A percentile compares a stretch with the other conserved stretches of the same genome.
These are phyloP conservation scores for Tauraco erythrolophus DNA, from an alignment of 2,113 vertebrate genomes.

Conservation along the genomic window DNA sequence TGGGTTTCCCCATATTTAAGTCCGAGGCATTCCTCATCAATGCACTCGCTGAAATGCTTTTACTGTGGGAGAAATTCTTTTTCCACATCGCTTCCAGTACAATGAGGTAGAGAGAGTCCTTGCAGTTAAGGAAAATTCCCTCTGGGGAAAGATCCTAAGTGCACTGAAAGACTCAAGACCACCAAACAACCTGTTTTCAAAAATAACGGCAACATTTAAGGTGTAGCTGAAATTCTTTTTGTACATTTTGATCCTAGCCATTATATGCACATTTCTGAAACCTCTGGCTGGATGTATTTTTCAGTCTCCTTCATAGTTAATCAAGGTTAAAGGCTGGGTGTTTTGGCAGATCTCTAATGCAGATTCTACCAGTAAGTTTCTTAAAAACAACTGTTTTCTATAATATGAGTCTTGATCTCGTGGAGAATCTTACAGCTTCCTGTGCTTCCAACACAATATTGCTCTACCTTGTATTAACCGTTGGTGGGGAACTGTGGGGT, in stretches of 20 bases:
- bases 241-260: neutral
- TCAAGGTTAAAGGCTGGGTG: neutral
- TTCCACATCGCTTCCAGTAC: neutral
- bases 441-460: neutral
- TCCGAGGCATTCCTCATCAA: constrained; percentile 36
- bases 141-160: neutral
- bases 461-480: neutral
- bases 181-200: neutral
- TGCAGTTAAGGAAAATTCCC: neutral
- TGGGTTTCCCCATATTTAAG: neutral
- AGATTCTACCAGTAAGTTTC: constrained; percentile 28
- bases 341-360: constrained; percentile 26
- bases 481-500: neutral
- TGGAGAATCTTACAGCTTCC: neutral
- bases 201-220: neutral
- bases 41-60: constrained; percentile 13
- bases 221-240: neutral
- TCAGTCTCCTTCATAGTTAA: constrained; percentile 6
- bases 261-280: neutral
- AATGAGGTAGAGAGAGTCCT: constrained; percentile 2
- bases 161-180: neutral
- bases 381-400: constrained; percentile 10
- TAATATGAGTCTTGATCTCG: neutral
- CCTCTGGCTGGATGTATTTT: constrained; percentile 5
- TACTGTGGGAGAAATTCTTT: neutral